Percentiles rank a stretch among this genome's conserved stretches.
Conservation (phyloP, 2,797 vertebrate genomes). For the Rhinatrema bivittatum region DNA sequence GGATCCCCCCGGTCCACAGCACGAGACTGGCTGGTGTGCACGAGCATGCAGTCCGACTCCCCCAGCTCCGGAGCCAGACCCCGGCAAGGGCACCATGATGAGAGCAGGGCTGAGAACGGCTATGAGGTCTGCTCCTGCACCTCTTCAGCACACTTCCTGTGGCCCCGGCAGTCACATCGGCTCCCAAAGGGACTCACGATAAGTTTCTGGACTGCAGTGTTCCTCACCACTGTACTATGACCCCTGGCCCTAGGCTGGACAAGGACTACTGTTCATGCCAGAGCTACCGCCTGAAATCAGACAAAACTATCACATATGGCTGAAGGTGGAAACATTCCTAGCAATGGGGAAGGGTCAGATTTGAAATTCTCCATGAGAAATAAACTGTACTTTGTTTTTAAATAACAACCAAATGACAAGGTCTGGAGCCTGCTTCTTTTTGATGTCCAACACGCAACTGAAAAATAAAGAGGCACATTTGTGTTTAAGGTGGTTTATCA, state of each 20-base stretch:
- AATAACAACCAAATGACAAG: slow-evolving; percentile 23
- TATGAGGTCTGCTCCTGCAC: slow-evolving; percentile 89
- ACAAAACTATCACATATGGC: not conserved
- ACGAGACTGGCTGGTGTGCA: slow-evolving; percentile 86
- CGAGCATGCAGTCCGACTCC: slow-evolving; percentile 66
- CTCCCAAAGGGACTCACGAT: not conserved
- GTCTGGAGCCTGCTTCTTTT: slow-evolving; percentile 18
- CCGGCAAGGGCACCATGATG: slow-evolving; percentile 54
- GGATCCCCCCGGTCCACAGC: slow-evolving; percentile 78
- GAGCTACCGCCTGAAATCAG: not conserved
- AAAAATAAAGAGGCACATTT: slow-evolving; percentile 9
- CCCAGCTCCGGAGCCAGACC: slow-evolving; percentile 52
- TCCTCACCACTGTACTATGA: slow-evolving; percentile 14
- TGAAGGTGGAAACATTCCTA: slow-evolving; percentile 29
- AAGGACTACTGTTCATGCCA: too few relatives aligned
- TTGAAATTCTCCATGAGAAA: slow-evolving; percentile 46
- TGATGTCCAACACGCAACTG: not conserved
- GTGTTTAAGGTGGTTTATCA: too few relatives aligned
- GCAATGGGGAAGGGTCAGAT: slow-evolving; percentile 16
- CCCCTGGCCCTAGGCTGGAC: too few relatives aligned
- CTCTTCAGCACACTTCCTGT: slow-evolving; percentile 44
- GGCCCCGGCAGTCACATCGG: rapidly evolving
- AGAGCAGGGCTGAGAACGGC: slow-evolving; percentile 73
- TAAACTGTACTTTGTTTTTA: slow-evolving; percentile 9
- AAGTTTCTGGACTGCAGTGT: slow-evolving; percentile 3